Conservation (phyloP, 2,113 vertebrate genomes). For the Nematolebias whitei region DNA sequence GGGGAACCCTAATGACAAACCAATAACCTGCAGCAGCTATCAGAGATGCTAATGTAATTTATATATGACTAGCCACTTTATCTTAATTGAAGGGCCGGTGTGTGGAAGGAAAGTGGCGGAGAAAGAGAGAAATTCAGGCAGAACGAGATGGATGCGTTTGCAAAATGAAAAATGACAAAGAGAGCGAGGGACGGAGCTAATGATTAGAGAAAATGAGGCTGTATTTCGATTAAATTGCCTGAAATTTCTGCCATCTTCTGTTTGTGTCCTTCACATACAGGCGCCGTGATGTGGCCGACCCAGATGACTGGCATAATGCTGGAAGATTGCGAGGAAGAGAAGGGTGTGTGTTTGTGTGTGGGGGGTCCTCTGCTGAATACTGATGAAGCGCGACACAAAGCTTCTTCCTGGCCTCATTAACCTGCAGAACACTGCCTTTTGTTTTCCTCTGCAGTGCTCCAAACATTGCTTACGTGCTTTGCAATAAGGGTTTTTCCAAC, state of each 20-base stretch:
- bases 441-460: constrained; percentile 56
- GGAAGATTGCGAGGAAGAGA: constrained; percentile 22
- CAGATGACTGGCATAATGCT: constrained; percentile 76
- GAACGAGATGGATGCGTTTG: constrained; percentile 19
- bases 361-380: constrained; percentile 68
- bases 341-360: not conserved
- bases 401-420: constrained; percentile 80
- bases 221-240: constrained; percentile 58
- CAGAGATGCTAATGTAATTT: constrained; percentile 47
- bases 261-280: constrained; percentile 60
- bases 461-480: constrained; percentile 48
- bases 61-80: constrained; percentile 46
- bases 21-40: constrained; percentile 33
- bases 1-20: constrained; percentile 37
- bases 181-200: constrained; percentile 28
- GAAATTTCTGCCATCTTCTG: constrained; percentile 16
- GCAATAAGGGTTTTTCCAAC: constrained; percentile 24
- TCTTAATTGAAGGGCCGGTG: constrained; percentile 44
- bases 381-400: constrained; percentile 73
- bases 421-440: constrained; percentile 69
- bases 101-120: not conserved
- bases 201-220: constrained; percentile 49
- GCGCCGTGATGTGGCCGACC: constrained; percentile 63
- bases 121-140: not conserved
- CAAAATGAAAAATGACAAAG: constrained; percentile 34